Evolutionary conservation across 2,888 invertebrate genomes (phyloP), one percentile per base, ranked within the genome.

Genomic region (Balanococcus diminutus): DNA sequence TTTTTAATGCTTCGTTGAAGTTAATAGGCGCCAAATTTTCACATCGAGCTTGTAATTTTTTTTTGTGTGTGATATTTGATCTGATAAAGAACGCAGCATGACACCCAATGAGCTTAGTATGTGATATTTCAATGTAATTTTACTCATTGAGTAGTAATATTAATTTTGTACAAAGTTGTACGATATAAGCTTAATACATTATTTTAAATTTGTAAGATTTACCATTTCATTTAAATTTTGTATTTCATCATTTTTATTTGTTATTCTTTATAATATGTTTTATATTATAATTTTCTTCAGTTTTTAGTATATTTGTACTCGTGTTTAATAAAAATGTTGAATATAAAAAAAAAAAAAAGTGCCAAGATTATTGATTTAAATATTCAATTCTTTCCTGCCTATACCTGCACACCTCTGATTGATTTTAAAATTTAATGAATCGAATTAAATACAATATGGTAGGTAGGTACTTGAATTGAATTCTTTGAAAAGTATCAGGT

Each of bases 101-200:
- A 75, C 75, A 75, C 75, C 28, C 32, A 75, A 75, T 75, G 75
- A 75, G 75, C 75, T 75, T 75, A 75, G 75, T 32, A 75, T 75
- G 75, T 75, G 75, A 75, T 75, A 75, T 75, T 75, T 75, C n/a
- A 28, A 67, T 67, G 14, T 67, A 67, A 51, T 19, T 67, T 67
- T 67, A 67, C 28, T 67, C 28, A 67, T 67, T 28, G 28, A 28
- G 28, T 67, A 67, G 67, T 32, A 32, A n/a, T 75, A 22, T 6
- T 4, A 32, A 0, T 32, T 32, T n/a, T 75, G 36, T 75, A 32
- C 36, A 75, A 32, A 75, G n/a, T 75, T 32, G 31, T 32, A 75
- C 75, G 8, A 32, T 32, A 32, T 25, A 14, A 75, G 75, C 75
- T 75, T 75, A 36, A 75, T 75, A 36, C n/a, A 32, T 75, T 32